phyloP scores from a whole-genome alignment of 1,140 invertebrate species.

The Apis laboriosa region DNA sequence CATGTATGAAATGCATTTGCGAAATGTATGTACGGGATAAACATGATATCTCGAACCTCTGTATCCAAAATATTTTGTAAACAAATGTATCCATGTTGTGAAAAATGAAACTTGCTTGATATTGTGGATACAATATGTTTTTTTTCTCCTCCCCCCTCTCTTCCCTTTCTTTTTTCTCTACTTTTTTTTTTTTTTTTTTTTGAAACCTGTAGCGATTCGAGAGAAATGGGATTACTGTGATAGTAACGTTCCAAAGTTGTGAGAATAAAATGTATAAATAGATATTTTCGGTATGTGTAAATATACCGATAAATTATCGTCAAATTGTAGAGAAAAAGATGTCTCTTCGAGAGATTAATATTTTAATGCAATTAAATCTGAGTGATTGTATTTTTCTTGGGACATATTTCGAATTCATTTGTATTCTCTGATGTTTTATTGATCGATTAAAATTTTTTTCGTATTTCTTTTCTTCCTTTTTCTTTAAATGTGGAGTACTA shows the following conservation, averaged over 20 bases:
- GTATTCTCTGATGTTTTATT: not conserved
- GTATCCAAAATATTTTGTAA: conserved; percentile 2
- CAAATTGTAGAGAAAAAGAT: not conserved
- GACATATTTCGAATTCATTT: not conserved
- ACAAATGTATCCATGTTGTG: not conserved
- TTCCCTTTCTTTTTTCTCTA: not conserved
- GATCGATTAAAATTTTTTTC: too few relatives aligned
- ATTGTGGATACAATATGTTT: not conserved
- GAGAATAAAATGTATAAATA: not conserved
- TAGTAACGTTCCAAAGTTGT: not conserved
- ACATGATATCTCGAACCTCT: not conserved
- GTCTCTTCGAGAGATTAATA: not conserved
- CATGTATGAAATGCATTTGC: not conserved
- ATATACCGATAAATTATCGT: not conserved
- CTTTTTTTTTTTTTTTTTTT: too few relatives aligned
- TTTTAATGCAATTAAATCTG: not conserved
- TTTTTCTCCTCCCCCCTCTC: not conserved
- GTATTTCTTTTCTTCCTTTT: not conserved
- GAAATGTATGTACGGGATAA: not conserved
- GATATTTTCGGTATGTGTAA: not conserved
- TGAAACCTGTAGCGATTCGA: not conserved
- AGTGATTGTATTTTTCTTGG: not conserved
- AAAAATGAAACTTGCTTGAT: conserved; percentile 2
- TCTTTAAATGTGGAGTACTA: not conserved
- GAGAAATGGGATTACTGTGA: not conserved